Percentiles rank a stretch among this genome's conserved stretches.
Evolutionary conservation across 1,140 invertebrate genomes (phyloP).

Genomic region (Nymphalis io): DNA sequence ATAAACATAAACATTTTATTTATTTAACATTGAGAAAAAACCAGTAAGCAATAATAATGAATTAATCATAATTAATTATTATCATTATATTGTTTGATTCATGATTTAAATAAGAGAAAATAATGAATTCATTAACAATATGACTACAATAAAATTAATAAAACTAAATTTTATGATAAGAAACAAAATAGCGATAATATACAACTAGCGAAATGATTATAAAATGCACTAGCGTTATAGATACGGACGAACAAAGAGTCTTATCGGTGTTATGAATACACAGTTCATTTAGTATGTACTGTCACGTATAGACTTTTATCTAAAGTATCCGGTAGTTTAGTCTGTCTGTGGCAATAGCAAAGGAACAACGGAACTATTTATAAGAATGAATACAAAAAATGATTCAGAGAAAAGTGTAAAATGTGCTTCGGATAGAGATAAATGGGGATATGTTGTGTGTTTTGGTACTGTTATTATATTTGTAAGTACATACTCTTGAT

Average conservation of each 20-base stretch:
- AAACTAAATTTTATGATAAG: no score
- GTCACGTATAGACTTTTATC: constrained; percentile 20
- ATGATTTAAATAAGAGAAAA: no score
- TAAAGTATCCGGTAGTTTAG: constrained; percentile 26
- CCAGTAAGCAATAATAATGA: no score
- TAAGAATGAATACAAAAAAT: constrained; percentile 27
- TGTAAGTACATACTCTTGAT: constrained; percentile 75
- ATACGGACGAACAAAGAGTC: constrained; percentile 20
- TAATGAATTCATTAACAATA: no score
- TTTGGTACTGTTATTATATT: constrained; percentile 82
- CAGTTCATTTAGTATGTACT: constrained; percentile 1
- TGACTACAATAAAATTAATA: no score
- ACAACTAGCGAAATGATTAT: no score
- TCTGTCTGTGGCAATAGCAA: constrained; percentile 15
- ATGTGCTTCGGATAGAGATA: constrained; percentile 51
- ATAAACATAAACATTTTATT: no score
- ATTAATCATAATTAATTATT: no score
- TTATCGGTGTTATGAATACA: constrained; percentile 20
- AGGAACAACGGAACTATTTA: constrained; percentile 12
- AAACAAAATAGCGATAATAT: no score
- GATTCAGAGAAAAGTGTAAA: constrained; percentile 18
- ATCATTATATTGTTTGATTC: no score
- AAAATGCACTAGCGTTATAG: neutral
- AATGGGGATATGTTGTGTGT: constrained; percentile 84
- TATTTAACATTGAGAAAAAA: no score